A percentile compares a stretch with the other conserved stretches of the same genome.
These are phyloP conservation scores for Cataglyphis rosenhaueri DNA, from an alignment of 2,888 invertebrate species.

Conservation along the genomic window DNA sequence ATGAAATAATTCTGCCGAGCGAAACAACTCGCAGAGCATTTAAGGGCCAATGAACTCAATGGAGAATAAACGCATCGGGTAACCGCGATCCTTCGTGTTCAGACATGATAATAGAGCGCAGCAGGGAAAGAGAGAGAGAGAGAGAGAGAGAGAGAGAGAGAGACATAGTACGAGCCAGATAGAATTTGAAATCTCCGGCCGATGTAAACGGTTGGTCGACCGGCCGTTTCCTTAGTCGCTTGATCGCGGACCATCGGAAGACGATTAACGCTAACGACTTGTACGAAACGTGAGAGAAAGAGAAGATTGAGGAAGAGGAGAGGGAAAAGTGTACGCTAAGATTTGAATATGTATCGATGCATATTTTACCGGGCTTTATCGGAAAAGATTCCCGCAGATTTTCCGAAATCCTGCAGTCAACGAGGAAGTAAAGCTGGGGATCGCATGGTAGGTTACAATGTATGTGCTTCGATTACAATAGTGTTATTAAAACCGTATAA, in stretches of 20 bases:
- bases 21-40: constrained; percentile 20
- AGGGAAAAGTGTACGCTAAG: constrained; percentile 54
- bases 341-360: constrained; percentile 81
- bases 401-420: constrained; percentile 38
- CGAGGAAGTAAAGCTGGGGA: neutral
- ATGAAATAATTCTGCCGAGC: constrained; percentile 5
- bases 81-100: constrained; percentile 72
- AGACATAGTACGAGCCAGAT: constrained; percentile 68
- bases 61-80: constrained; percentile 3
- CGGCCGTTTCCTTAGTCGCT: constrained; percentile 73
- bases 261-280: constrained; percentile 81
- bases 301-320: constrained; percentile 20
- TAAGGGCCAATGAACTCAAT: neutral
- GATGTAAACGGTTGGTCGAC: constrained; percentile 74
- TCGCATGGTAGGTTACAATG: neutral
- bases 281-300: constrained; percentile 46
- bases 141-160: no score
- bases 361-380: constrained; percentile 54
- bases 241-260: constrained; percentile 76
- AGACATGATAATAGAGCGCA: constrained; percentile 75
- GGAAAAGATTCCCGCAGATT: constrained; percentile 41
- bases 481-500: constrained; percentile 10
- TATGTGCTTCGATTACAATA: neutral
- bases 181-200: constrained; percentile 76
- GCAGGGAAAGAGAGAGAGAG: neutral